phyloP scores from a whole-genome alignment of 2,888 invertebrate species.

The Xiphydria camelus region DNA sequence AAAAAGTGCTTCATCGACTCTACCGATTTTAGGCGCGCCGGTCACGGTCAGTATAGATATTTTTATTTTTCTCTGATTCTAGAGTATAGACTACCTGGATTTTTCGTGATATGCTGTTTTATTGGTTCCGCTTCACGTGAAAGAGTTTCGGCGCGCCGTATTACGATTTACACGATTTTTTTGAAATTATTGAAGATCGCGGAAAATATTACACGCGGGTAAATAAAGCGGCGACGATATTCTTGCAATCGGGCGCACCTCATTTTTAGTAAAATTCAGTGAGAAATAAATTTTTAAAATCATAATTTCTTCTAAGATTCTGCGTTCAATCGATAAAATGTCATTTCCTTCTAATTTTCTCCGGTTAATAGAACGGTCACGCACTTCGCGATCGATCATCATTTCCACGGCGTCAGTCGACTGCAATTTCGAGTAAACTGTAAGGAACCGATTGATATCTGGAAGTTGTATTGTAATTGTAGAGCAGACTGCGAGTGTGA shows the following conservation, averaged over 20 bases:
- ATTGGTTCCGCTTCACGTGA: constrained; percentile 26
- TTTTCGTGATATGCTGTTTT: constrained; percentile 33
- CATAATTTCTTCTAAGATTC: no score
- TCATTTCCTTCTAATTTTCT: no score
- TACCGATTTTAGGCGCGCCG: background rate
- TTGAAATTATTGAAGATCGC: no score
- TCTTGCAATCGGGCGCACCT: no score
- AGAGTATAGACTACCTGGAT: constrained; percentile 23
- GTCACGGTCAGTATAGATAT: background rate
- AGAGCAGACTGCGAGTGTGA: constrained; percentile 47
- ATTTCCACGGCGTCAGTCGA: constrained; percentile 1
- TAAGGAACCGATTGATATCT: constrained; percentile 55
- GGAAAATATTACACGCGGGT: no score
- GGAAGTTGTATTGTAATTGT: constrained; percentile 48
- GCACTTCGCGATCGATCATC: background rate
- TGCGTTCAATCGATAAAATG: no score
- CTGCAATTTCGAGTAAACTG: constrained; percentile 34
- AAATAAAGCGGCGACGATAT: no score
- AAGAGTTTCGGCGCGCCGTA: background rate
- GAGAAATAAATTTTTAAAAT: no score
- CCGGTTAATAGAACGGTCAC: no score
- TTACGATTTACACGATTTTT: constrained; percentile 1
- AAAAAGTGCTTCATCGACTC: background rate
- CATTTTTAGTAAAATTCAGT: no score
- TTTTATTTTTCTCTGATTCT: background rate